These are phyloP conservation scores for Odocoileus virginianus DNA, from an alignment of 2,113 vertebrate genomes.

Conservation along the genomic window DNA sequence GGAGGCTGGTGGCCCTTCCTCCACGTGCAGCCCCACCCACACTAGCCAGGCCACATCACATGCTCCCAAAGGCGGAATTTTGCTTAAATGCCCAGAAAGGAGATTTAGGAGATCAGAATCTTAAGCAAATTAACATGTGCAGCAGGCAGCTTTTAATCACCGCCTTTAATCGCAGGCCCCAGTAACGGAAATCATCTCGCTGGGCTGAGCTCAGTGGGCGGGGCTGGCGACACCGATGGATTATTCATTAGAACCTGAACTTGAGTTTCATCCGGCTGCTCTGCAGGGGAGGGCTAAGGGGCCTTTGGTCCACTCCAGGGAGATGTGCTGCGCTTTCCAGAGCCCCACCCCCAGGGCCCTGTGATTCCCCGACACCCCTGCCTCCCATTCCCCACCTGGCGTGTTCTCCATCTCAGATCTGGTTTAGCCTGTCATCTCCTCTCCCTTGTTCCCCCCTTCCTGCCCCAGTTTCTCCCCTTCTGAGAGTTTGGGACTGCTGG, in stretches of 20 bases:
- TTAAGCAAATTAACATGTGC: slow-evolving; percentile 60
- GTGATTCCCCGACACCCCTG: neutral
- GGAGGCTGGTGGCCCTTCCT: neutral
- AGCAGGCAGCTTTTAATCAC: slow-evolving; percentile 41
- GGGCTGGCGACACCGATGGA: neutral
- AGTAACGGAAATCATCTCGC: neutral
- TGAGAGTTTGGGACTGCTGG: neutral
- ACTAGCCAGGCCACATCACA: neutral
- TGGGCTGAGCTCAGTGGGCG: neutral
- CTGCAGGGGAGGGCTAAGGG: neutral
- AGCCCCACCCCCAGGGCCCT: neutral
- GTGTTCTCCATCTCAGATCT: fast-evolving
- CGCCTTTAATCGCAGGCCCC: neutral
- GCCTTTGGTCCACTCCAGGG: neutral
- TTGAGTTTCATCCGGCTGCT: neutral
- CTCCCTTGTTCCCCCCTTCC: neutral
- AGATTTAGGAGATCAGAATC: slow-evolving; percentile 51
- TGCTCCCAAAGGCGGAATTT: neutral
- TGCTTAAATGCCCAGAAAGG: slow-evolving; percentile 33
- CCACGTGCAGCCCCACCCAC: neutral
- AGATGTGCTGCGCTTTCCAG: neutral
- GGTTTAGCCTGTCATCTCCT: neutral
- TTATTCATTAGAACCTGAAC: slow-evolving; percentile 59
- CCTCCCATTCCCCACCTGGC: fast-evolving
- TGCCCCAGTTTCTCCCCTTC: neutral